Evolutionary conservation across 2,888 invertebrate species (phyloP).

Genomic region (Diarsia rubi): DNA sequence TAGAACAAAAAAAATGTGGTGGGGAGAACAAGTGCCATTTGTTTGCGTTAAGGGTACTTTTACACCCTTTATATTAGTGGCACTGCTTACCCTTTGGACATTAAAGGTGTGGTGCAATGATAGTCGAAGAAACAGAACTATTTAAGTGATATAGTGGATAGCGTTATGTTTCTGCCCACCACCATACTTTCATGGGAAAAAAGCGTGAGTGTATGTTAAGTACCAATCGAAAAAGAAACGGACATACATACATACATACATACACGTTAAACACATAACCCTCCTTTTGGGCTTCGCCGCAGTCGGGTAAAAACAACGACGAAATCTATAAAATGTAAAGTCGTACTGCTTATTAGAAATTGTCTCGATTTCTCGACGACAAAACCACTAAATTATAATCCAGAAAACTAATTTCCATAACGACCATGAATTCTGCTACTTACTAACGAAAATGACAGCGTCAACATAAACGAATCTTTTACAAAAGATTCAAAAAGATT

Average conservation of each 20-base stretch:
- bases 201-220: neutral
- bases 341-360: neutral
- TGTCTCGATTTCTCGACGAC: neutral
- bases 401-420: neutral
- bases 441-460: constrained; percentile 1
- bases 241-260: no score
- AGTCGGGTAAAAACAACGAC: no score
- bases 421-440: neutral
- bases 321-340: neutral
- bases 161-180: neutral
- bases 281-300: no score
- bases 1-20: no score
- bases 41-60: no score
- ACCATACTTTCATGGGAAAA: no score
- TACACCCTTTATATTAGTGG: no score
- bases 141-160: neutral
- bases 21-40: no score
- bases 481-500: constrained; percentile 7
- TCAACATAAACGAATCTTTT: constrained; percentile 11
- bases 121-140: neutral
- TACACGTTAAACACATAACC: no score
- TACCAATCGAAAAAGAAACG: neutral
- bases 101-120: neutral
- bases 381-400: neutral
- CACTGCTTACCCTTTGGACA: rapidly evolving